Evolutionary conservation across 2,888 invertebrate species (phyloP).

Genomic region (Drosophila falleni): DNA sequence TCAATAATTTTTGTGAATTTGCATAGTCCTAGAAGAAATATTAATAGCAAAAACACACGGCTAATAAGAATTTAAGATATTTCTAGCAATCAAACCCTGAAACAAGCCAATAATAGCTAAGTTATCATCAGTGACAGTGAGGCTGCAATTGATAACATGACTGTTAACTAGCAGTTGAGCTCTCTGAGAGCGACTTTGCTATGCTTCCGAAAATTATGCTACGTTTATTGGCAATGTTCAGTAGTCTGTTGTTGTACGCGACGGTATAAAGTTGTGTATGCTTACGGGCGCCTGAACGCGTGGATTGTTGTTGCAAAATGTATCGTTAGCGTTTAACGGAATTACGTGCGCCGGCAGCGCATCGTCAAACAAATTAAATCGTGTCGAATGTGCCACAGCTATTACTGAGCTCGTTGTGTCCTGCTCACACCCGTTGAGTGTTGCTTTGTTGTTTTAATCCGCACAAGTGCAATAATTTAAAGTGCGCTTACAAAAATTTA

Average conservation of each 20-base stretch:
- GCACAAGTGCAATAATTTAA: conserved; percentile 64
- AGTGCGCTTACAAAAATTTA: conserved; percentile 49
- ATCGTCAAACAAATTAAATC: conserved; percentile 35
- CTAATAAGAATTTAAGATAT: too few species aligned
- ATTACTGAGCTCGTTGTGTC: conserved; percentile 11
- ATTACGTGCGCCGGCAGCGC: conserved; percentile 52
- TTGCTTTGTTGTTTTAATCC: conserved; percentile 40
- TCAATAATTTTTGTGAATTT: too few species aligned
- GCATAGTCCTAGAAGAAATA: too few species aligned
- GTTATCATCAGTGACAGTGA: too few species aligned
- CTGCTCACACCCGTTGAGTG: conserved; percentile 2
- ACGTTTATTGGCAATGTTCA: conserved; percentile 5
- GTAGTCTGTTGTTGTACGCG: conserved; percentile 44
- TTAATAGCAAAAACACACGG: too few species aligned
- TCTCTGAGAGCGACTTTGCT: conserved; percentile 15
- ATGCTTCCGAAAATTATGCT: conserved; percentile 43
- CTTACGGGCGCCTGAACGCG: not conserved
- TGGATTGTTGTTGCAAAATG: conserved; percentile 11
- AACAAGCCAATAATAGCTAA: too few species aligned
- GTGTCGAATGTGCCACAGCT: conserved; percentile 41
- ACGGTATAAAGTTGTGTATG: conserved; percentile 27
- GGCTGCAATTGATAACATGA: not conserved
- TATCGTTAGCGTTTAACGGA: conserved; percentile 40
- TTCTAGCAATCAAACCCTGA: too few species aligned
- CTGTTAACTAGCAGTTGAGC: conserved; percentile 35